A percentile compares a stretch with the other conserved stretches of the same genome.
These are phyloP conservation scores for Magallana gigas DNA, from an alignment of 1,140 invertebrate species.

Conservation along the genomic window DNA sequence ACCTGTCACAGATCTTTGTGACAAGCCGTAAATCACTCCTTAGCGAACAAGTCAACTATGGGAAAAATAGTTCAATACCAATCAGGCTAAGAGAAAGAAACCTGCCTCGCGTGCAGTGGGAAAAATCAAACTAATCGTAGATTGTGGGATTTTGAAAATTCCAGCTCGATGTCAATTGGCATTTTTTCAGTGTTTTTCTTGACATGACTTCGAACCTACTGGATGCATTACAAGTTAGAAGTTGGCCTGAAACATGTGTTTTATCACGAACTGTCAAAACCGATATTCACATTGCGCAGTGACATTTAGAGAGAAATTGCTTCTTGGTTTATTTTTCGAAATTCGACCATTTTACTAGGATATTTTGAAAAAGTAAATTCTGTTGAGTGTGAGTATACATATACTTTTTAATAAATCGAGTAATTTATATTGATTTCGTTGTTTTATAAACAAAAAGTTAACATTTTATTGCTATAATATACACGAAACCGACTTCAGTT, in stretches of 20 bases:
- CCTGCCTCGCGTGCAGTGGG: conserved; percentile 14
- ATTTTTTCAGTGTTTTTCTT: conserved; percentile 29
- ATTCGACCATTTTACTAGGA: neutral
- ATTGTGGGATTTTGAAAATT: conserved; percentile 32
- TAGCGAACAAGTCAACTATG: conserved; percentile 20
- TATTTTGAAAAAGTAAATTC: neutral
- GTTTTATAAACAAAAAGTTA: neutral
- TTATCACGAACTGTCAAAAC: conserved; percentile 30
- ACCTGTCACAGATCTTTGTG: conserved; percentile 35
- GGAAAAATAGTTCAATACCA: conserved; percentile 4
- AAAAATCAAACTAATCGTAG: conserved; percentile 13
- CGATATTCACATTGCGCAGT: neutral
- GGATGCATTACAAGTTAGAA: conserved; percentile 23
- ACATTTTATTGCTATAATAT: too few relatives aligned
- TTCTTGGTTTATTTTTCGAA: conserved; percentile 15
- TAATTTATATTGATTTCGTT: neutral
- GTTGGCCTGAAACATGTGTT: conserved; percentile 8
- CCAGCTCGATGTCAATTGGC: neutral
- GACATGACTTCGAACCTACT: conserved; percentile 11
- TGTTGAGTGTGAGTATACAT: neutral
- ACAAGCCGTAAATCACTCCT: conserved; percentile 34
- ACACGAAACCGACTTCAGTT: too few relatives aligned
- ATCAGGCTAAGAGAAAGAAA: neutral
- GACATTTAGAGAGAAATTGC: conserved; percentile 2
- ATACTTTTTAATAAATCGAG: neutral